Evolutionary conservation across 2,888 invertebrate species (phyloP).

Genomic region (Listrodromus nycthemerus): DNA sequence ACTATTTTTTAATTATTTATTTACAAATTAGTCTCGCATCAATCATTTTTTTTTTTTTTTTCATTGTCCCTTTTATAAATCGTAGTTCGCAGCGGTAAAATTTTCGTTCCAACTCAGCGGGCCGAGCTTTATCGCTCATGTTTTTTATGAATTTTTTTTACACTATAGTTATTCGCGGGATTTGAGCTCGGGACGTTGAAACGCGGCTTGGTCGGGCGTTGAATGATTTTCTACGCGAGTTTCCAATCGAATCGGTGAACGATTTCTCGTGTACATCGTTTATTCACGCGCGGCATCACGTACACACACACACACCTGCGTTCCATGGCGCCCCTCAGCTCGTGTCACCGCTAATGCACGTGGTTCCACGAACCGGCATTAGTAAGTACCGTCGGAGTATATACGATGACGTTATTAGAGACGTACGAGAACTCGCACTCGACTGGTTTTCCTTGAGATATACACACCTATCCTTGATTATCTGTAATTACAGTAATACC

Average conservation of each 20-base stretch:
- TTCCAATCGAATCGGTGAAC: constrained; percentile 55
- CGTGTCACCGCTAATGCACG: constrained; percentile 57
- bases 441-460: constrained; percentile 27
- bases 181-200: not conserved
- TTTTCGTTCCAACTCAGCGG: not conserved
- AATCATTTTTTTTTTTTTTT: not conserved
- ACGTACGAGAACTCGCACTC: constrained; percentile 9
- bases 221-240: constrained; percentile 49
- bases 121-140: constrained; percentile 6
- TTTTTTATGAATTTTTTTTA: not conserved
- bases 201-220: not conserved
- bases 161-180: not conserved
- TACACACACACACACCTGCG: constrained; percentile 17
- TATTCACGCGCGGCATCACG: constrained; percentile 54
- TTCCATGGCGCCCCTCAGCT: constrained; percentile 24
- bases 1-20: not conserved
- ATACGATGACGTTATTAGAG: not conserved
- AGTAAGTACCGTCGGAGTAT: constrained; percentile 5
- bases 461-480: not conserved
- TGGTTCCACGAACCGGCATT: constrained; percentile 43
- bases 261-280: constrained; percentile 60
- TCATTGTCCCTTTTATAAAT: not conserved
- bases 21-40: not conserved
- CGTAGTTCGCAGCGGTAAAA: not conserved
- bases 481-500: constrained; percentile 54